phyloP scores from a whole-genome alignment of 2,888 invertebrate genomes.

The Allacma fusca region DNA sequence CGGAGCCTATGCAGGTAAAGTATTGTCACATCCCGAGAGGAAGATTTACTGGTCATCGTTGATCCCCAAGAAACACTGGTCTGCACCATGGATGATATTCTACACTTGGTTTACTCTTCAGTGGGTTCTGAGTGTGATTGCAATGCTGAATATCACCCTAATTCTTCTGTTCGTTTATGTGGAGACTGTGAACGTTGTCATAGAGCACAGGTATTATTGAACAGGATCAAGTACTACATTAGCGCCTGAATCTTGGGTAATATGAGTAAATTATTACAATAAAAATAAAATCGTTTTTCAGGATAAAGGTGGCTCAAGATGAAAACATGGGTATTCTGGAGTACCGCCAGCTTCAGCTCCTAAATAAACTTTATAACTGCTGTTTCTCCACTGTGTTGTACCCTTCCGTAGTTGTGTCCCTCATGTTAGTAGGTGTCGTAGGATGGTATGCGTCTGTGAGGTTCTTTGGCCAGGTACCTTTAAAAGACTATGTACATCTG shows the following conservation, averaged over 20 bases:
- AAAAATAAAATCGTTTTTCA: too few species aligned
- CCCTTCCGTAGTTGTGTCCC: neutral
- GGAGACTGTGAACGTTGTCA: neutral
- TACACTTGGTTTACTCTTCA: too few species aligned
- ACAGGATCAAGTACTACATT: too few species aligned
- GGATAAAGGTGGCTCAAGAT: too few species aligned
- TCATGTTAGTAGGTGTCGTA: neutral
- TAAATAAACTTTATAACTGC: conserved; percentile 9
- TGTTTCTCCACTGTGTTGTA: neutral
- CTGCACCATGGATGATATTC: too few species aligned
- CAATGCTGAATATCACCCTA: neutral
- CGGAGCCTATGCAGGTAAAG: too few species aligned
- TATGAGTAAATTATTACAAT: too few species aligned
- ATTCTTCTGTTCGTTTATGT: conserved; percentile 18
- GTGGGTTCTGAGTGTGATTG: neutral
- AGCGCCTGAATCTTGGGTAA: too few species aligned
- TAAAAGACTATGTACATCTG: neutral
- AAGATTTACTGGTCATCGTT: too few species aligned
- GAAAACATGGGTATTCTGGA: too few species aligned
- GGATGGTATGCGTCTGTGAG: conserved; percentile 15
- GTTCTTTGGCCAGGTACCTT: neutral
- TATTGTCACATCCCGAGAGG: too few species aligned
- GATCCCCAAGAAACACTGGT: too few species aligned
- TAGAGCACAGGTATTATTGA: conserved; percentile 7
- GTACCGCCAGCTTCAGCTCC: conserved; percentile 17